phyloP scores from a whole-genome alignment of 2,797 vertebrate species.

The Delichon dasypus region DNA sequence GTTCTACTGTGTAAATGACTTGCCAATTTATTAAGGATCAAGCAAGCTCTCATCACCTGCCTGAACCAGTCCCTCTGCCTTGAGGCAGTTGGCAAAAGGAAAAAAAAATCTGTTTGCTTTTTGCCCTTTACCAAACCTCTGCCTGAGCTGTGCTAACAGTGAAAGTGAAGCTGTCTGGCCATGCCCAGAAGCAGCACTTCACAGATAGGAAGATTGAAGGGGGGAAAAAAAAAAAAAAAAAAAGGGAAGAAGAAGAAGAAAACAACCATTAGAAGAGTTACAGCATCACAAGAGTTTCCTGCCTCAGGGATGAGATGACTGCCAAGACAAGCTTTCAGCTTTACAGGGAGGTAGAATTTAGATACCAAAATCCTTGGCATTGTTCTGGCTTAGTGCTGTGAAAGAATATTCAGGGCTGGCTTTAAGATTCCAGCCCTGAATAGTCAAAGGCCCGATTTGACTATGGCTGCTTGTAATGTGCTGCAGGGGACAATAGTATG shows the following conservation, averaged over 20 bases:
- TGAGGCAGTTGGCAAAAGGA: neutral
- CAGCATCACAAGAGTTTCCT: neutral
- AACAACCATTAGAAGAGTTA: neutral
- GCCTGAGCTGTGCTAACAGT: neutral
- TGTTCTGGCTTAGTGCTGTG: neutral
- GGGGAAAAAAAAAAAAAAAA: rapidly evolving
- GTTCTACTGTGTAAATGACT: neutral
- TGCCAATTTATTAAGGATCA: neutral
- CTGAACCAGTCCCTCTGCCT: neutral
- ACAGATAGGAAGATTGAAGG: neutral
- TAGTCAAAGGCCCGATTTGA: neutral
- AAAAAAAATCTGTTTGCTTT: neutral
- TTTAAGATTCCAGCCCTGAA: neutral
- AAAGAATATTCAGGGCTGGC: neutral
- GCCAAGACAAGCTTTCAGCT: neutral
- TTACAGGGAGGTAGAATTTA: neutral
- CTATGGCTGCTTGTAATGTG: neutral
- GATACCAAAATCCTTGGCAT: neutral
- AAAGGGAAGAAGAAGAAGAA: neutral
- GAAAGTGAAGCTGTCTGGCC: neutral
- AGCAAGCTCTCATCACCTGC: neutral
- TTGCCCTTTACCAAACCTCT: neutral
- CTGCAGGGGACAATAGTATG: neutral
- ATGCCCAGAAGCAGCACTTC: neutral
- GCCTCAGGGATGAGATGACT: neutral